These are phyloP conservation scores for Xestoiulus laeticollis DNA, from an alignment of 2,888 invertebrate genomes.

Conservation along the genomic window DNA sequence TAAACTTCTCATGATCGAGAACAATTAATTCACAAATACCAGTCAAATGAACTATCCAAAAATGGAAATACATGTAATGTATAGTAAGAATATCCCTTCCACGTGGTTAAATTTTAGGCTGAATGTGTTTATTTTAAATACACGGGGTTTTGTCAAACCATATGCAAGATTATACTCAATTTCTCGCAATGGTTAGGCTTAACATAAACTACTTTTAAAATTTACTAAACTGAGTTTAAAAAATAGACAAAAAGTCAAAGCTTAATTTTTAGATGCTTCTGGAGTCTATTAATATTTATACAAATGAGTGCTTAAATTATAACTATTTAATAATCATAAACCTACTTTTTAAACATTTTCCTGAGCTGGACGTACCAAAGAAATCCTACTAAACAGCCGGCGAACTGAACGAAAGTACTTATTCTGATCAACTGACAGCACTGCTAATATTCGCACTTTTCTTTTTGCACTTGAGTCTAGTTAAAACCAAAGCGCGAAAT, in stretches of 20 bases:
- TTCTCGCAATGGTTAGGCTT: background rate
- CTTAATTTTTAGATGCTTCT: background rate
- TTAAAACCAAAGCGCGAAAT: background rate
- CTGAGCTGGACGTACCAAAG: background rate
- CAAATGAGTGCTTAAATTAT: background rate
- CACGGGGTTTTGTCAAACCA: too few species aligned
- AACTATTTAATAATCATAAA: background rate
- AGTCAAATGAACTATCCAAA: too few species aligned
- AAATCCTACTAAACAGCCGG: background rate
- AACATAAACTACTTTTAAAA: background rate
- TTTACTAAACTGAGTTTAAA: background rate
- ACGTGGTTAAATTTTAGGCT: too few species aligned
- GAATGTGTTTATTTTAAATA: too few species aligned
- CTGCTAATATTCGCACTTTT: background rate
- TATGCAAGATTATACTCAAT: too few species aligned
- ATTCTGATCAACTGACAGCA: background rate
- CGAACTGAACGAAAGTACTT: background rate
- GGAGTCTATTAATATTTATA: background rate
- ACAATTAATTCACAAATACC: too few species aligned
- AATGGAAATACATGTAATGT: too few species aligned
- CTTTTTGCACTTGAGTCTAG: background rate
- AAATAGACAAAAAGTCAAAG: too few species aligned
- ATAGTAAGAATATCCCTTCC: too few species aligned
- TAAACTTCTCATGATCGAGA: too few species aligned
- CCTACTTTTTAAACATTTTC: slow-evolving; percentile 15